Base-by-base conservation (phyloP, 2,113 vertebrate genomes). In the Elanoides forficatus region DNA sequence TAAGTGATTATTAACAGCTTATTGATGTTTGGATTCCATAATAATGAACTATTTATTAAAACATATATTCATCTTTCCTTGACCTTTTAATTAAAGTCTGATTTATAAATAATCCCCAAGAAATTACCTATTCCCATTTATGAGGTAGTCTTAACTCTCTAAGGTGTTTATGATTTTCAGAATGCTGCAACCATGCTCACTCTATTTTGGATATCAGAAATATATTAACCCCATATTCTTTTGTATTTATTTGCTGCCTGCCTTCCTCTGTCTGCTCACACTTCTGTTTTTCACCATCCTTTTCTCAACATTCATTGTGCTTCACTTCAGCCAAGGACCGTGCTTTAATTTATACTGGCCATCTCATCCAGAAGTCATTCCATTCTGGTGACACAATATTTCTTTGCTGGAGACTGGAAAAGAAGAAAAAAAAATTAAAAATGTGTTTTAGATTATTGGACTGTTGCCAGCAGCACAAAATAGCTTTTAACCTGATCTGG, bases 61-160 rank as follows among this genome's bases (percentile, higher is more conserved):
- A 60, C 15, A 72, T 42, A 32, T 67, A 68, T 89, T 87, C 27
- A 60, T 81, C 56, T 84, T 85, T 50, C 48, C 18, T 42, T 65
- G 83, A 91, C 32, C 30, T 79, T 89, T 90, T 93, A 95, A 95
- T 95, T 91, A 87, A 89, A 87, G 20, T 40, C 22, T 93, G 73
- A 65, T 90, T 68, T 91, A 72, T 75, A 93, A 93, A 94, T 82
- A 90, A 87, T 81, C 66, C 53, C 50, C 50, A 70, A 82, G 74
- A 84, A 89, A 94, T 80, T 7, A 34, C 66, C 15, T 91, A 52
- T 68, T 94, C 26, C 26, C 32, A 62, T 75, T 93, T 94, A 62
- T 85, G 60, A 91, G 19, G 34, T 58, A 53, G n/a, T 29, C 26
- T 80, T 93, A 88, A 67, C 14, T 76, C 71, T 93, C 59, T 63